Base-by-base conservation (phyloP, 2,888 invertebrate genomes). In the Cybosia mesomella region DNA sequence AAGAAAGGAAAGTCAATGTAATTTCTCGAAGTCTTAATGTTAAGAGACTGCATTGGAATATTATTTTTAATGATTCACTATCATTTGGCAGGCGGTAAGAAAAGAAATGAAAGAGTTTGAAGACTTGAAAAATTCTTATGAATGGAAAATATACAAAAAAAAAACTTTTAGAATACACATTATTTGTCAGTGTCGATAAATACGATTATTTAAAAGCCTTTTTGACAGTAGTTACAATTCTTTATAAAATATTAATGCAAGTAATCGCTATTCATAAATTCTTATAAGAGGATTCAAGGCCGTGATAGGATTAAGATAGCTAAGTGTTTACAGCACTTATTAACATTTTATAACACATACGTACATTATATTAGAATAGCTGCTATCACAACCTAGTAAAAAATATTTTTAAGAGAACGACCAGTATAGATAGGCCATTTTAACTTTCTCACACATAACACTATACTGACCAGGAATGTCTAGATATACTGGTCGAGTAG, bases 251-350 rank as follows among this genome's bases (percentile, higher is more conserved):
- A 77, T 73, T 76, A 73, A 70, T 72, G 72, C 72, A 49, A 80
- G 75, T 83, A 80, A 79, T 75, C 64, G 75, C 79, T 77, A 78
- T 78, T 77, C 76, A 85, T 80, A 82, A 85, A 79, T 77, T 86
- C 79, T 85, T 85, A 82, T 84, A 87, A 87, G 86, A 87, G 83
- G 86, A 87, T 88, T 87, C 83, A 89, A 86, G 93, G 92, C 92
- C 92, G 92, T 92, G 93, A 92, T 93, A 93, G 90, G 73, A 78
- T 39, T 92, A 92, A 91, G 90, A 74, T 89, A 87, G 80, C 71
- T 85, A 85, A 86, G 88, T 89, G 90, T 90, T 89, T 82, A 80
- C 84, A 87, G 89, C 89, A 90, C 90, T 85, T 85, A 85, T 83
- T 81, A 86, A 85, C 80, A 86, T 88, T 88, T 88, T 88, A 85